Evolutionary conservation across 1,140 invertebrate species (phyloP), one percentile per base, ranked within the genome.

Genomic region (Cotesia vestalis): DNA sequence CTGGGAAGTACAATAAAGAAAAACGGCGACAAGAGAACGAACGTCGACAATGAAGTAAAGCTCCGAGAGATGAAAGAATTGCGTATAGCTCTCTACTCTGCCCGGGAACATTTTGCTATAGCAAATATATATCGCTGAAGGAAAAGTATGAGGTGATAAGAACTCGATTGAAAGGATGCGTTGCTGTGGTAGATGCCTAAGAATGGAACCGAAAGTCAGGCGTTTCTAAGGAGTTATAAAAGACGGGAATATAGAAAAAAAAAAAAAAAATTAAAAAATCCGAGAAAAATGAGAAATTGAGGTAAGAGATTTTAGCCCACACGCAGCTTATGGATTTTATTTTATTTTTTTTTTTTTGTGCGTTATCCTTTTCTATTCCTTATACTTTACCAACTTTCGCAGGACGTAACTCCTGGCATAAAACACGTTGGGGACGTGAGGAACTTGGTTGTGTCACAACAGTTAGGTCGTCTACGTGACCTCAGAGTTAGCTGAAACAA

Each of bases 391-490:
- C 57, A 75, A 62, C 52, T 53, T 17, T 46, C 12, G 51, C 71
- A 67, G 75, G 74, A 62, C 73, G 78, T 77, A 80, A 80, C 78
- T 77, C 77, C 77, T 81, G 72, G 78, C 77, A 80, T 75, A 78
- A 78, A 82, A 80, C 76, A 76, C 69, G 76, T 71, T 64, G 60
- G 14, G 64, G 35, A 40, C 60, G 60, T 60, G 11, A 51, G 60
- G 66, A 46, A 71, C 36, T 52, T 55, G 69, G 66, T 63, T 63
- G 68, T 81, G 78, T 80, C 80, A 78, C 78, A 76, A 78, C 80
- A 76, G 81, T 82, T 81, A 78, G 79, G 79, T 80, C 78, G 76
- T 76, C 76, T 79, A 82, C 81, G 80, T 82, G 80, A 82, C 76
- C 80, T 77, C 57, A 77, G 79, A 80, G 74, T 76, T 81, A 73